Conservation (phyloP, 2,797 vertebrate genomes). For the Pantherophis vulpinus region DNA sequence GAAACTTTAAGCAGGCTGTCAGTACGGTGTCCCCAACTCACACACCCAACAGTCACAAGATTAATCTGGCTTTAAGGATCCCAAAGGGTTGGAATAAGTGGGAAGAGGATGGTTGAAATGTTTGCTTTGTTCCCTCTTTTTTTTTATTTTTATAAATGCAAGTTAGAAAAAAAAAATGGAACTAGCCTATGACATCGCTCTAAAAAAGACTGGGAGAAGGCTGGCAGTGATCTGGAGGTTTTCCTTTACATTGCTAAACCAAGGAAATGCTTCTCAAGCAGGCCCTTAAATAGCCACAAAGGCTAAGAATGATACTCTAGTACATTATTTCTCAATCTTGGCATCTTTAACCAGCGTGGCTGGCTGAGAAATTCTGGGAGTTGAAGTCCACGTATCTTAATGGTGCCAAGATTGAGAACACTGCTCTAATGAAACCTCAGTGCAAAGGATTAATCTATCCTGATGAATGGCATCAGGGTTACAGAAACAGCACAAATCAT, state of each 20-base stretch:
- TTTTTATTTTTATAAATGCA: conserved; percentile 25
- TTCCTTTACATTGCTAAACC: neutral
- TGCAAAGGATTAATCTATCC: neutral
- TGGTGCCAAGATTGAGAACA: neutral
- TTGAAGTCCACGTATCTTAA: neutral
- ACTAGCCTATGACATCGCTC: conserved; percentile 43
- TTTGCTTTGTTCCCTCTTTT: conserved; percentile 12
- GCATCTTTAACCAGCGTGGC: neutral
- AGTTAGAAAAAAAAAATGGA: conserved; percentile 46
- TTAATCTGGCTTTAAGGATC: conserved; percentile 86
- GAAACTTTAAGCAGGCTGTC: conserved; percentile 99
- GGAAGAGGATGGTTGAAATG: conserved; percentile 59
- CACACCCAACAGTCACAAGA: conserved; percentile 88
- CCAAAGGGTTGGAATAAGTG: conserved; percentile 74
- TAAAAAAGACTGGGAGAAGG: neutral
- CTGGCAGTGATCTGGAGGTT: neutral
- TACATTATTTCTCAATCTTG: neutral
- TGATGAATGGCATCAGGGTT: neutral
- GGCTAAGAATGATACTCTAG: neutral
- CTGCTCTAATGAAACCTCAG: neutral
- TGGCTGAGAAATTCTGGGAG: neutral
- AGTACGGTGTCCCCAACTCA: conserved; percentile 94
- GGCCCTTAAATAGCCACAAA: neutral
- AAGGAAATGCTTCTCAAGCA: neutral
- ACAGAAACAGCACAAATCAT: neutral